Evolutionary conservation across 2,797 vertebrate species (phyloP), one percentile per base, ranked within the genome.

Genomic region (Protosalanx chinensis): DNA sequence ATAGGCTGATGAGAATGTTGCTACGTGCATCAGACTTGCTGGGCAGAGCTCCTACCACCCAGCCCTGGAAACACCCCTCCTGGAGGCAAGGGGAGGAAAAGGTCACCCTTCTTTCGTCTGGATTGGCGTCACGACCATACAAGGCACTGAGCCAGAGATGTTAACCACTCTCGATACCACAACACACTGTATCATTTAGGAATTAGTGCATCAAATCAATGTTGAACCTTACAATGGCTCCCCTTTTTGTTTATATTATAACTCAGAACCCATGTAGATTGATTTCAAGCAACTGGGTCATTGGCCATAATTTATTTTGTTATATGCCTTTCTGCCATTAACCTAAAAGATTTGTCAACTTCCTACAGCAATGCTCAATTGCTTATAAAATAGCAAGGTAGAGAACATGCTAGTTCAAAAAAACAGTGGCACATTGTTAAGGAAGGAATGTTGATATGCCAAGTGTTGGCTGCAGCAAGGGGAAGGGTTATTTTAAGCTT

Each of bases 401-500:
- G 76, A 51, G 5, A 20, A 12, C 53, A 72, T 76, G 66, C 5
- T 41, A 51, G 78, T 78, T 79, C 72, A 79, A 13, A 76, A 76
- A 23, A 41, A 53, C 62, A 71, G 59, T 65, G 69, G 60, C 79
- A 77, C 67, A 35, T 70, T 67, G 77, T 56, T 63, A 72, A 65
- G 75, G 1, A 57, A 84, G 79, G 87, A 89, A 89, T 84, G 87
- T 75, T 88, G 90, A 89, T 90, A 90, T 85, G 86, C 72, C 46
- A 74, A 89, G 90, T 85, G 90, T 85, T 79, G 81, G 82, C 85
- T 84, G 78, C 74, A 77, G 73, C 82, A 76, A 83, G 23, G 84
- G 88, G 89, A 76, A 82, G 23, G 84, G 88, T 90, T 93, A 93
- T 92, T 92, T 91, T 90, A 85, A 84, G 76, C 80, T 68, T 1